phyloP scores from a whole-genome alignment of 1,140 invertebrate genomes.

The Onthophagus taurus region DNA sequence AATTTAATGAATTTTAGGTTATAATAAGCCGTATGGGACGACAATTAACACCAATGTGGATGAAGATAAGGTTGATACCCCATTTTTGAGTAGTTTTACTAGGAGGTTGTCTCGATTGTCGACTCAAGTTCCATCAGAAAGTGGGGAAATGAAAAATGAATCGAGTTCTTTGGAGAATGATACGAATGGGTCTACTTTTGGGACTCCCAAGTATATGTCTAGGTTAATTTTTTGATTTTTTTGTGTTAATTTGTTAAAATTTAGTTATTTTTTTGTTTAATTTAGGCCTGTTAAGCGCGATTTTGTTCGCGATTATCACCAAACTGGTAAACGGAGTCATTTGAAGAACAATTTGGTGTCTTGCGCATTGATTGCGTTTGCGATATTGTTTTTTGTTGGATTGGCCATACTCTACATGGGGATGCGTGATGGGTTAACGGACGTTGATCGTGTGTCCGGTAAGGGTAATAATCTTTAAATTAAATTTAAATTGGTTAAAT shows the following conservation, averaged over 20 bases:
- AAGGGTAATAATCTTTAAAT: background rate
- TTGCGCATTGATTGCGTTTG: constrained; percentile 48
- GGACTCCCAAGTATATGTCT: constrained; percentile 15
- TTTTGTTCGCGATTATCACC: constrained; percentile 39
- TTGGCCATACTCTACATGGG: constrained; percentile 58
- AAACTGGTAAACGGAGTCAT: constrained; percentile 41
- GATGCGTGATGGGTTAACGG: constrained; percentile 32
- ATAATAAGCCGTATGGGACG: constrained; percentile 18
- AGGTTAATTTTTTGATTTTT: constrained; percentile 15
- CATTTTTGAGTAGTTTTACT: constrained; percentile 58
- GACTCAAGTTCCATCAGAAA: too few relatives aligned
- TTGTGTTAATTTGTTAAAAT: constrained; percentile 2
- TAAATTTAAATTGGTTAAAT: background rate
- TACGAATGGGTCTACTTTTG: constrained; percentile 24
- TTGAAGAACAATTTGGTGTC: constrained; percentile 54
- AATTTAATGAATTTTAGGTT: constrained; percentile 16
- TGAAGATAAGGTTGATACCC: constrained; percentile 43
- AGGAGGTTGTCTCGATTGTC: constrained; percentile 46
- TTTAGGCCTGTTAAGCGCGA: constrained; percentile 27
- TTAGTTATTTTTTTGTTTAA: constrained; percentile 14
- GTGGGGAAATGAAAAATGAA: too few relatives aligned
- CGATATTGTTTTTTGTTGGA: constrained; percentile 54
- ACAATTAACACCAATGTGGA: too few relatives aligned
- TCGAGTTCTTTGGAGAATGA: constrained; percentile 33
- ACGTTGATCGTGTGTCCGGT: constrained; percentile 14